Conservation (phyloP, 2,797 vertebrate species). For the Epinephelus malabaricus region DNA sequence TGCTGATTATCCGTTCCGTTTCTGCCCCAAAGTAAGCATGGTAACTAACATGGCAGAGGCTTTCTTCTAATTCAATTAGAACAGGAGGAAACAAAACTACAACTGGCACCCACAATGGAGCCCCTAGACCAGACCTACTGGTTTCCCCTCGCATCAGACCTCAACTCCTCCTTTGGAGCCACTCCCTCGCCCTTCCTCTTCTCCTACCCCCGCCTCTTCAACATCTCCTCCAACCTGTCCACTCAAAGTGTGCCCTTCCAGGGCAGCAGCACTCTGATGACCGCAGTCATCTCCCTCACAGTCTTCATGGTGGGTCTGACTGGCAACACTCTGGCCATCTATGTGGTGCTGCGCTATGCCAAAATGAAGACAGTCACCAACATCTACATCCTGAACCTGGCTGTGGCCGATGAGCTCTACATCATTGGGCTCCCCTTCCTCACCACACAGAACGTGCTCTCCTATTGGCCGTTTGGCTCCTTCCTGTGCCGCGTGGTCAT, state of each 20-base stretch:
- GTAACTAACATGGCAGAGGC: background rate
- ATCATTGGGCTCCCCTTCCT: slow-evolving; percentile 96
- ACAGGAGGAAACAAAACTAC: background rate
- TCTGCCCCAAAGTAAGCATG: slow-evolving; percentile 1
- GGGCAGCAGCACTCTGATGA: slow-evolving; percentile 91
- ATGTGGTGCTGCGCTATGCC: slow-evolving; percentile 92
- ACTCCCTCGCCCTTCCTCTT: slow-evolving; percentile 45
- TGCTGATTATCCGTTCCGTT: slow-evolving; percentile 5
- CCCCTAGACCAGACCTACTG: slow-evolving; percentile 52
- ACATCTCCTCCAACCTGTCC: slow-evolving; percentile 76
- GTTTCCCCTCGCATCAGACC: slow-evolving; percentile 57
- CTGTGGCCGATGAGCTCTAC: slow-evolving; percentile 96
- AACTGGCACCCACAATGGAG: slow-evolving; percentile 68
- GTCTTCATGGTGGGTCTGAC: slow-evolving; percentile 93
- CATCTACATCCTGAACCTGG: slow-evolving; percentile 97
- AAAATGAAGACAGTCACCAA: slow-evolving; percentile 96
- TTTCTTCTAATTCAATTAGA: slow-evolving; percentile 1
- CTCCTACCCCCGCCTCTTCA: slow-evolving; percentile 45
- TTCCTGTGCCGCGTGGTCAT: slow-evolving; percentile 96
- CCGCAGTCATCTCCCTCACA: slow-evolving; percentile 91
- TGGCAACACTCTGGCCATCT: slow-evolving; percentile 97
- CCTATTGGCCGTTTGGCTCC: slow-evolving; percentile 97
- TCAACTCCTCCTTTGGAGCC: slow-evolving; percentile 59
- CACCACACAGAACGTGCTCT: slow-evolving; percentile 95
- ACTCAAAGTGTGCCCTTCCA: slow-evolving; percentile 83